Base-by-base conservation (phyloP, 2,113 vertebrate species). In the Trematomus loennbergii region DNA sequence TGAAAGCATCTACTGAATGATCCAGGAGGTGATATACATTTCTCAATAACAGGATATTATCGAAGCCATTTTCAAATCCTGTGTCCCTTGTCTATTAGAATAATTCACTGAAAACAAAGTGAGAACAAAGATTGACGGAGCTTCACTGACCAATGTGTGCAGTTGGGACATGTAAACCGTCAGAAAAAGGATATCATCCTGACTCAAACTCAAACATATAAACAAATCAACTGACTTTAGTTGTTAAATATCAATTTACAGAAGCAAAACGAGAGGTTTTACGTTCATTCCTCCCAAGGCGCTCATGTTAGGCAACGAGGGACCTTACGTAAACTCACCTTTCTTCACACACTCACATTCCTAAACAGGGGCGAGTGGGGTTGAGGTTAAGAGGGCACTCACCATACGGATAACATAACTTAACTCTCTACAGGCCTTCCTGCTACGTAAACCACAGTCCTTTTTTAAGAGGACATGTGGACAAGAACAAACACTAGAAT, bases 271-370 rank as follows among this genome's bases (percentile, higher is more conserved):
- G 12, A 50, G 17, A 10, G 22, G 9, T 29, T 61, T 58, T 18
- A 45, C 2, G 20, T 49, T 1, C 0, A 79, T 66, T 61, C 49
- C 52, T 72, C 55, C 76, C 70, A 66, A 75, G 72, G 60, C 1
- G 49, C 33, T 1, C 2, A 0, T 22, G 46, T 62, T 7, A 64
- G 12, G 45, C 71, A 57, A 52, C 0, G 9, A 2, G 84, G 68
- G 75, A 85, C 73, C 22, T 59, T 69, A 43, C 0, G 1, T 63
- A 81, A 82, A 75, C 78, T 75, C 83, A 72, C 67, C 80, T 81
- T 66, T 80, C 65, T 29, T 70, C 46, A 46, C 72, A 17, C 72
- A n/a, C 55, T 53, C 71, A 16, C 87, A 91, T 87, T 88, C 87
- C 85, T 75, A 12, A 53, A 33, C 53, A 12, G 77, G 71, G 73